Evolutionary conservation across 1,140 invertebrate species (phyloP).

Genomic region (Lineus longissimus): DNA sequence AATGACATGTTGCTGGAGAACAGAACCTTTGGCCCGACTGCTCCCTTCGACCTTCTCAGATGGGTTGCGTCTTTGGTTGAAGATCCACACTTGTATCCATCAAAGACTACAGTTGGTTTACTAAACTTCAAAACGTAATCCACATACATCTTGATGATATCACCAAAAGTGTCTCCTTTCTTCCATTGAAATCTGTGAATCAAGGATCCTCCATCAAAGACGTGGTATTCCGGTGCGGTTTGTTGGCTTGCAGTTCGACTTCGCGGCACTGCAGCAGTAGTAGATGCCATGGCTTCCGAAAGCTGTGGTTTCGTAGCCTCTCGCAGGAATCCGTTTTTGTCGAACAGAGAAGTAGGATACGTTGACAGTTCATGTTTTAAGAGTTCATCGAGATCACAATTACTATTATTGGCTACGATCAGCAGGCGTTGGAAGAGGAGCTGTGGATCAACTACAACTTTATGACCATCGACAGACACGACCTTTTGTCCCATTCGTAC

Average conservation of each 20-base stretch:
- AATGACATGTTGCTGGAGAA: neutral
- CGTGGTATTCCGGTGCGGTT: neutral
- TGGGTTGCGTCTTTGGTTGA: neutral
- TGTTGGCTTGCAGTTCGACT: too few species aligned
- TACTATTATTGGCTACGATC: neutral
- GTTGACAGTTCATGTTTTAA: neutral
- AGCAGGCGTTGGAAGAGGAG: neutral
- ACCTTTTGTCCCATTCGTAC: constrained; percentile 13
- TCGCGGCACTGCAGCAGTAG: neutral
- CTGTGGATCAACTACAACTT: neutral
- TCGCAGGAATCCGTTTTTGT: neutral
- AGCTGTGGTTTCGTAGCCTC: neutral
- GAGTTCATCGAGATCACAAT: neutral
- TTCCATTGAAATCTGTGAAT: neutral
- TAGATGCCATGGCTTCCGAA: neutral
- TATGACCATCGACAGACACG: neutral
- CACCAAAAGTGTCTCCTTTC: neutral
- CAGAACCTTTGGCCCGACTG: neutral
- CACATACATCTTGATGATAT: too few species aligned
- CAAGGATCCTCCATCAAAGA: neutral
- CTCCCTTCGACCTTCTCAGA: neutral
- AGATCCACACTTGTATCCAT: too few species aligned
- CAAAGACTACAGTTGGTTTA: too few species aligned
- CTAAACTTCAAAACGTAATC: too few species aligned
- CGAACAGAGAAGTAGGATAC: constrained; percentile 1